Percentiles rank a stretch among this genome's conserved stretches.
These are phyloP conservation scores for Trigoniulus corallinus DNA, from an alignment of 1,140 invertebrate genomes.

Conservation along the genomic window DNA sequence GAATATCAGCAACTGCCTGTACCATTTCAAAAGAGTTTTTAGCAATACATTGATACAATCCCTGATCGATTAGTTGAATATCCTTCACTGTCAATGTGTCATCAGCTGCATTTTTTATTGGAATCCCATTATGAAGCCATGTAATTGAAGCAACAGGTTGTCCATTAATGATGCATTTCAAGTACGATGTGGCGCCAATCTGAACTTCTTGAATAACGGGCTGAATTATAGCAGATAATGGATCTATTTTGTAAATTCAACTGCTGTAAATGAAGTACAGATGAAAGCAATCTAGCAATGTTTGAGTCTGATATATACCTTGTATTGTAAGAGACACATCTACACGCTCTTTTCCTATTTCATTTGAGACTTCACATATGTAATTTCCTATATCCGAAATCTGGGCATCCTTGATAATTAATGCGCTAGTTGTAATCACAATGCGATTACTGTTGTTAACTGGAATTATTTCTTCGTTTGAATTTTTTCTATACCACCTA, in stretches of 20 bases:
- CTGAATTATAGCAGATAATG: constrained; percentile 56
- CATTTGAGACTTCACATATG: constrained; percentile 24
- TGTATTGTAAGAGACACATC: constrained; percentile 21
- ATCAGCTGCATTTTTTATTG: not conserved
- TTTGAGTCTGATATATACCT: too few relatives aligned
- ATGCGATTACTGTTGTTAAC: constrained; percentile 14
- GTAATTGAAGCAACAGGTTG: constrained; percentile 58
- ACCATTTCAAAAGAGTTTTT: constrained; percentile 20
- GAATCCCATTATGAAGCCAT: constrained; percentile 65
- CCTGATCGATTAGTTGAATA: constrained; percentile 23
- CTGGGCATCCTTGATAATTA: constrained; percentile 18
- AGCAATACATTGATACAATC: constrained; percentile 41
- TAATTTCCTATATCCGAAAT: constrained; percentile 23
- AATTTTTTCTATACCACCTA: constrained; percentile 11
- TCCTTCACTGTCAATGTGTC: constrained; percentile 12
- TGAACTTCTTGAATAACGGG: constrained; percentile 68
- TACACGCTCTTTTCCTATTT: constrained; percentile 18
- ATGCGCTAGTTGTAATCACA: constrained; percentile 19
- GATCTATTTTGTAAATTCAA: too few relatives aligned
- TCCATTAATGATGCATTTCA: constrained; percentile 70
- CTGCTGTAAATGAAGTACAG: too few relatives aligned
- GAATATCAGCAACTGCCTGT: constrained; percentile 25
- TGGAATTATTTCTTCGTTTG: constrained; percentile 13
- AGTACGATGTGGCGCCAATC: constrained; percentile 44
- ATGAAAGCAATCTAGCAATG: too few relatives aligned